Evolutionary conservation across 2,888 invertebrate species (phyloP).

Genomic region (Embidobia sp.): DNA sequence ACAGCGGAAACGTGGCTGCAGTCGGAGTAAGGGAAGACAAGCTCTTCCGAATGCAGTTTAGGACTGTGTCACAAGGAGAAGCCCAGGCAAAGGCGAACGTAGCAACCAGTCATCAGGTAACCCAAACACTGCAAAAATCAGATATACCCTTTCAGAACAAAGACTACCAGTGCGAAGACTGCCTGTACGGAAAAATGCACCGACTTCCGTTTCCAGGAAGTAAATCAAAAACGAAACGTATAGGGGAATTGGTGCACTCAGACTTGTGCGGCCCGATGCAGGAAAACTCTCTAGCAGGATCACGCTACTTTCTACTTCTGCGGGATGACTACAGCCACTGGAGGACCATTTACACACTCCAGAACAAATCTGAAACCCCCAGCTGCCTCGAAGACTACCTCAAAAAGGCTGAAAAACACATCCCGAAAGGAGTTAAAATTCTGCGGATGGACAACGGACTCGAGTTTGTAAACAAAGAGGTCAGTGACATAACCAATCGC

Average conservation of each 20-base stretch:
- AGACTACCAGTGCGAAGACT: constrained; percentile 5
- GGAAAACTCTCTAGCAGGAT: constrained; percentile 29
- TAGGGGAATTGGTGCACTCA: constrained; percentile 60
- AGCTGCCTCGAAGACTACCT: constrained; percentile 13
- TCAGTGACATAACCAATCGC: constrained; percentile 19
- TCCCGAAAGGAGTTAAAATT: background rate
- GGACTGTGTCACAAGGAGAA: background rate
- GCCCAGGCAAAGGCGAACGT: background rate
- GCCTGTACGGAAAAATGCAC: constrained; percentile 58
- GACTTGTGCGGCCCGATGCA: constrained; percentile 63
- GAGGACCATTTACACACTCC: constrained; percentile 30
- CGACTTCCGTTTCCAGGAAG: constrained; percentile 48
- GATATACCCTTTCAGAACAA: background rate
- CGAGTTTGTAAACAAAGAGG: constrained; percentile 50
- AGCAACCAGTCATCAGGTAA: constrained; percentile 42
- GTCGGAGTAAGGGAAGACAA: constrained; percentile 21
- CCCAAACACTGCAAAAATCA: constrained; percentile 4
- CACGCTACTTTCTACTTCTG: constrained; percentile 36
- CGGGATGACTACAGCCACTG: constrained; percentile 41
- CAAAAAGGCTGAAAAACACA: constrained; percentile 25
- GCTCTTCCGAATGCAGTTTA: constrained; percentile 26
- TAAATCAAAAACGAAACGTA: constrained; percentile 23
- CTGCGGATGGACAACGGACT: constrained; percentile 56
- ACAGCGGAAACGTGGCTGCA: constrained; percentile 12
- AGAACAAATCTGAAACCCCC: constrained; percentile 34